Percentiles rank a stretch among this genome's conserved stretches.
Evolutionary conservation across 2,113 vertebrate species (phyloP).

Genomic region (Irena cyanogastra): DNA sequence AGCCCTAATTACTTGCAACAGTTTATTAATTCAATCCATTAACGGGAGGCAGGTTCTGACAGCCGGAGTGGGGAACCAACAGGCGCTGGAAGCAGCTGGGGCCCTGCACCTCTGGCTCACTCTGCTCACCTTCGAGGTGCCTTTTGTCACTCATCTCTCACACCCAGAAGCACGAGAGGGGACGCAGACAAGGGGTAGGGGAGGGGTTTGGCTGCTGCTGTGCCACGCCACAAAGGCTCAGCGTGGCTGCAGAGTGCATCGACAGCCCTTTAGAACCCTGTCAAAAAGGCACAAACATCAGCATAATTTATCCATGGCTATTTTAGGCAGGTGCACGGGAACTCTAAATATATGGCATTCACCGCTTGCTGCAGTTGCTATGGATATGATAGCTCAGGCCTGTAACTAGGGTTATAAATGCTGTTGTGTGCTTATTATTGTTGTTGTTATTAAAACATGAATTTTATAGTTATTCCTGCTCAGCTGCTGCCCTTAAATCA

Average conservation of each 20-base stretch:
- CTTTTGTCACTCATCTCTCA: not conserved
- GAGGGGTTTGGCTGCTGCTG: not conserved
- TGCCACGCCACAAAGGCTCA: accelerated
- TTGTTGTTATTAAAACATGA: slow-evolving; percentile 58
- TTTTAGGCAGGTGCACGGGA: slow-evolving; percentile 63
- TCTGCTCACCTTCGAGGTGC: not conserved
- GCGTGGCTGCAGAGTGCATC: not conserved
- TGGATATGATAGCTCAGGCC: slow-evolving; percentile 57
- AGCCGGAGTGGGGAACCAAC: not conserved
- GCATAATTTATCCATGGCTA: slow-evolving; percentile 53
- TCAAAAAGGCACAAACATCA: slow-evolving; percentile 41
- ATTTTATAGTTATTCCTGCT: slow-evolving; percentile 45
- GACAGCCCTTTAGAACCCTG: not conserved
- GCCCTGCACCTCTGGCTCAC: not conserved
- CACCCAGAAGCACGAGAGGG: not conserved
- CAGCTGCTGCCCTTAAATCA: slow-evolving; percentile 40
- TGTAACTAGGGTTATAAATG: slow-evolving; percentile 60
- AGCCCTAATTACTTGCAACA: not conserved
- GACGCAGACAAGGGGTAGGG: accelerated
- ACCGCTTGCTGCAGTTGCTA: slow-evolving; percentile 58
- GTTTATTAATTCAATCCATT: slow-evolving; percentile 17
- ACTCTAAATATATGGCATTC: slow-evolving; percentile 55
- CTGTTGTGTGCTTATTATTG: slow-evolving; percentile 53
- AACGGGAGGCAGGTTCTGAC: not conserved
- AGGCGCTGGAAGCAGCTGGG: not conserved